Evolutionary conservation across 1,140 invertebrate genomes (phyloP).

Genomic region (Zaprionus lachaisei): DNA sequence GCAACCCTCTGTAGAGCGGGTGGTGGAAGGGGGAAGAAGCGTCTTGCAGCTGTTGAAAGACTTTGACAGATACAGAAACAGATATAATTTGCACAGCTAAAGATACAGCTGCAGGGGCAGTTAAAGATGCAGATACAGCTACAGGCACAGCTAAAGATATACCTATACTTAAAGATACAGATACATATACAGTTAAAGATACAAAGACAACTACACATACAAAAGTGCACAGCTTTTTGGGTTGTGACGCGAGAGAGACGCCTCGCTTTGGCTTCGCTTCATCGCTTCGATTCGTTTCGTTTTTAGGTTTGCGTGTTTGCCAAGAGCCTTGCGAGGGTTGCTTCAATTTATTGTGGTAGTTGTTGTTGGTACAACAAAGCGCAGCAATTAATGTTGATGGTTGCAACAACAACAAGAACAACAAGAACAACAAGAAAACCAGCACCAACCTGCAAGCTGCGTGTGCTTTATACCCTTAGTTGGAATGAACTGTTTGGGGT

Average conservation of each 20-base stretch:
- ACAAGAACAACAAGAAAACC: background rate
- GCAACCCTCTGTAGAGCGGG: background rate
- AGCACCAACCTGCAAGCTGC: constrained; percentile 51
- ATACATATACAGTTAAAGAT: background rate
- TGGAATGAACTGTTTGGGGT: background rate
- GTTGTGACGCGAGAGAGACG: constrained; percentile 12
- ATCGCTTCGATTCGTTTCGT: constrained; percentile 26
- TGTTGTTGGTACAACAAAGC: constrained; percentile 70
- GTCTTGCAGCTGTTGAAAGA: constrained; percentile 23
- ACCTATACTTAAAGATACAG: background rate
- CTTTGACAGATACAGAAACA: constrained; percentile 14
- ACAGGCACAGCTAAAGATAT: background rate
- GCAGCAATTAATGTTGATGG: constrained; percentile 72
- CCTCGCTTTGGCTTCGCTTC: constrained; percentile 28
- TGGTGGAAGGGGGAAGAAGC: background rate
- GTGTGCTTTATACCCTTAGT: constrained; percentile 16
- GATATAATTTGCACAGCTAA: background rate
- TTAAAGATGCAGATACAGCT: background rate
- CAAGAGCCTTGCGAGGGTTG: constrained; percentile 58
- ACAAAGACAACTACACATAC: constrained; percentile 7
- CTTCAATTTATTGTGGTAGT: constrained; percentile 51
- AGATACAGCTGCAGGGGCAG: background rate
- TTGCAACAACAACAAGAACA: constrained; percentile 3
- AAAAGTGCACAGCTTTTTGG: constrained; percentile 20
- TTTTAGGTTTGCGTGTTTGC: constrained; percentile 61